These are phyloP conservation scores for Glareola pratincola DNA, from an alignment of 2,113 vertebrate species.

Conservation along the genomic window DNA sequence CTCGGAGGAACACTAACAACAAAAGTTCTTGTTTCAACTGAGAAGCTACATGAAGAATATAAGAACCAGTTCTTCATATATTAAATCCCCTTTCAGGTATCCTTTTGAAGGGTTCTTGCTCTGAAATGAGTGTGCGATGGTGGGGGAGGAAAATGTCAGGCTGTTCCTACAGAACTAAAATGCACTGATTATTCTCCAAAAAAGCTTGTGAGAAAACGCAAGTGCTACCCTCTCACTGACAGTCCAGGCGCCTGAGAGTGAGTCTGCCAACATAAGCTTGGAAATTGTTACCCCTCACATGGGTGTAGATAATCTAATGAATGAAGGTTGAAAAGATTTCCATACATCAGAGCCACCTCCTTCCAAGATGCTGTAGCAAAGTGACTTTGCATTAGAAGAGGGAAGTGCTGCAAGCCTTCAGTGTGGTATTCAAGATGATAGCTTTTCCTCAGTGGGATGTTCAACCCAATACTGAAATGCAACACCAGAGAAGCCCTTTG, in stretches of 20 bases:
- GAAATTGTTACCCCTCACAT: not conserved
- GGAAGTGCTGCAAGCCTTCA: not conserved
- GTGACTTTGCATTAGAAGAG: not conserved
- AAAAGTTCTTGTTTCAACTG: not conserved
- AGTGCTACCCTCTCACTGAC: not conserved
- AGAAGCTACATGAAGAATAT: not conserved
- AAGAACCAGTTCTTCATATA: not conserved
- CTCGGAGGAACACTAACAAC: not conserved
- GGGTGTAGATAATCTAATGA: not conserved
- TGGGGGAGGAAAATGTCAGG: not conserved
- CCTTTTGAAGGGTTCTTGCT: not conserved
- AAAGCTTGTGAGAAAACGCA: not conserved
- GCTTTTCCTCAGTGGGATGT: not conserved
- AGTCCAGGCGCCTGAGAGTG: not conserved
- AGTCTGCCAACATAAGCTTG: not conserved
- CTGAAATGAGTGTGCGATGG: not conserved
- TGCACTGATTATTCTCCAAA: not conserved
- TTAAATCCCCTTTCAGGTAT: not conserved
- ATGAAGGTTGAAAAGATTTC: not conserved
- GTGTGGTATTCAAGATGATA: not conserved
- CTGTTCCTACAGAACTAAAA: not conserved
- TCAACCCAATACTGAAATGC: not conserved
- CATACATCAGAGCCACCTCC: not conserved
- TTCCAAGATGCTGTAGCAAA: not conserved
- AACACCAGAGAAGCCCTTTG: not conserved